Base-by-base conservation (phyloP, 2,888 invertebrate genomes). In the Eilema sororculum region DNA sequence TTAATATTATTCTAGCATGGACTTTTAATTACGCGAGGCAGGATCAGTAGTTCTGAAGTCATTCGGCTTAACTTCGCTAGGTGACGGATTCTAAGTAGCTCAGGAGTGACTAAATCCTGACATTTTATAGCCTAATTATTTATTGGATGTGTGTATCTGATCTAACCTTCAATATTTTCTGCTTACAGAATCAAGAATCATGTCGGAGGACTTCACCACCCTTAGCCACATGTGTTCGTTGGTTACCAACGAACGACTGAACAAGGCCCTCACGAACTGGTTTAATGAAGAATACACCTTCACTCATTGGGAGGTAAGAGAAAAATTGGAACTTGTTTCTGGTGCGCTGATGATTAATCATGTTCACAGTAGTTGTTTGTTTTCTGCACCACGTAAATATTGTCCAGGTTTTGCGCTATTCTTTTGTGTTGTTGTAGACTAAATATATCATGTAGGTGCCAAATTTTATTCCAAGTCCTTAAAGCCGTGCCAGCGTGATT, bases 301-400 rank as follows among this genome's bases (percentile, higher is more conserved):
- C 70, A 92, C 91, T 2, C 90, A 91, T 72, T 95, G 95, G 93
- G 91, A 94, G 92, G 95, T 95, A 85, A 80, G 75, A 20, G 25
- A 62, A 1, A 16, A 12, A 8, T 13, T 58, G 3, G 10, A 16
- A 37, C 13, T 57, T 25, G 25, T 12, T 24, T 22, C 24, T 22
- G 5, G 12, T 24, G 25, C 5, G 58, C 28, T 9, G 20, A 58
- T 20, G 8, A 58, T 25, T 8, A 2, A 24, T 25, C 25, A 33
- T 8, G 4, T 58, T 58, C 25, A 4, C 13, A 16, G 25, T 24
- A 24, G 30, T 0, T 16, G 37, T 16, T 2, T 16, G 37, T 16
- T 62, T 0, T 41, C 60, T 20, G 60, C 28, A 12, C 41, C 41
- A 16, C 16, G 3, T 16, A 16, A 10, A 37, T 2, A 13, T 41